Conservation (phyloP, 92 coral and sea anemone species). For the Epizoanthus fatuus region DNA sequence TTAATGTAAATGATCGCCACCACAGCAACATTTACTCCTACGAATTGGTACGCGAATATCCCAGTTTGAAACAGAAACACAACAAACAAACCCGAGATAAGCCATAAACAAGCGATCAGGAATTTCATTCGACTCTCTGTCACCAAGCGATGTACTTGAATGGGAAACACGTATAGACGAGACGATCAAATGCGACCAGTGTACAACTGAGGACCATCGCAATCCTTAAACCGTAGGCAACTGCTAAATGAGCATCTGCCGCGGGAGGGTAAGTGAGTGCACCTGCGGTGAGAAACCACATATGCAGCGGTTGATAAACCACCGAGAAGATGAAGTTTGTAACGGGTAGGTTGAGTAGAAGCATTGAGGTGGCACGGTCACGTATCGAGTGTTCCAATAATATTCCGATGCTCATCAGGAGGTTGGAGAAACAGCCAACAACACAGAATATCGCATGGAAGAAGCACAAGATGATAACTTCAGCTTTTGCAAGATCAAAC, state of each 20-base stretch:
- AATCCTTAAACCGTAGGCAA: not conserved
- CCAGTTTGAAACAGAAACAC: not conserved
- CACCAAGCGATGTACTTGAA: not conserved
- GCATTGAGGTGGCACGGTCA: not conserved
- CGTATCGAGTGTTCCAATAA: not conserved
- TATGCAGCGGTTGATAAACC: slow-evolving; percentile 7
- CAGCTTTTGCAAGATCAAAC: not conserved
- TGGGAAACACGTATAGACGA: slow-evolving; percentile 7
- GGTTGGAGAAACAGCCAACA: slow-evolving; percentile 1
- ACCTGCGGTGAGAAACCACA: not conserved
- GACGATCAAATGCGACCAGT: slow-evolving; percentile 19
- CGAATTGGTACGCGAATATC: not conserved
- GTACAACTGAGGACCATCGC: not conserved
- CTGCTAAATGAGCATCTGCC: not conserved
- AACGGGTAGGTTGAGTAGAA: not conserved
- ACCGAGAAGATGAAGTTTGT: slow-evolving; percentile 5
- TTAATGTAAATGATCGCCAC: not conserved
- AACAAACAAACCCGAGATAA: not conserved
- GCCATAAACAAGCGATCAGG: not conserved
- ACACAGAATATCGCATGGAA: not conserved
- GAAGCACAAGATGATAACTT: not conserved
- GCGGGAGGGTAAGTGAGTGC: not conserved
- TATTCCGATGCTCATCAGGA: not conserved
- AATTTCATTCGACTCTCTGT: slow-evolving; percentile 1
- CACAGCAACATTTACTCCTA: not conserved